Evolutionary conservation across 2,797 vertebrate species (phyloP), one percentile per base, ranked within the genome.

Genomic region (Cetoscarus ocellatus): DNA sequence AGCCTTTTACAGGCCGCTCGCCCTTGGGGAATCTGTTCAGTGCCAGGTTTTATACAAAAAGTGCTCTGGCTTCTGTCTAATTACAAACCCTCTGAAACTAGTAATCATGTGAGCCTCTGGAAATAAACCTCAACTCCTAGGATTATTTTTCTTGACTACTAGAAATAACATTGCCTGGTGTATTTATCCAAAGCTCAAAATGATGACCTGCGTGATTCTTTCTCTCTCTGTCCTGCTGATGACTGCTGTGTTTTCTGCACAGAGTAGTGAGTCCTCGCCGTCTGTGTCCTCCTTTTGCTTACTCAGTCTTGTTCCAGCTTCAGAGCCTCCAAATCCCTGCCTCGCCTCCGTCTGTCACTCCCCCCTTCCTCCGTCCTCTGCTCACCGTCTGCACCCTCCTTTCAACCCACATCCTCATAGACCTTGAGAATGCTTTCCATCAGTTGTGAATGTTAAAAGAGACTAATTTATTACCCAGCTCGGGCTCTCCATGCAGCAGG

Each of bases 381-480:
- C 77, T 53, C 68, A 69, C 53, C 14, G 18, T 80, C 77, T 60
- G 60, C 60, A 60, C 67, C 48, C 35, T 56, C 55, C 62, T 83
- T 85, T 86, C 75, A 90, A 75, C 68, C 67, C 47, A 48, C 70
- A 64, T 85, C 77, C 85, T 87, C 85, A 79, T 76, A 87, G 77
- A 85, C 83, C 86, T 79, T 71, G 68, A 84, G 79, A 76, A 75
- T 69, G 65, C 77, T 80, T 82, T 83, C 77, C 80, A 63, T 89
- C 73, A 82, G 75, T 69, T 81, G 77, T 79, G 80, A 88, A 86
- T 86, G 82, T 91, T 91, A 86, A 91, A 91, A 91, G 83, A 86
- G 86, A 89, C 82, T 87, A 82, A 92, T 91, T 87, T 87, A 90
- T 89, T 68, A 91, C 67, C 77, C 77, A 80, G 49, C 65, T 57